phyloP scores from a whole-genome alignment of 2,113 vertebrate species.

The Microcebus murinus region DNA sequence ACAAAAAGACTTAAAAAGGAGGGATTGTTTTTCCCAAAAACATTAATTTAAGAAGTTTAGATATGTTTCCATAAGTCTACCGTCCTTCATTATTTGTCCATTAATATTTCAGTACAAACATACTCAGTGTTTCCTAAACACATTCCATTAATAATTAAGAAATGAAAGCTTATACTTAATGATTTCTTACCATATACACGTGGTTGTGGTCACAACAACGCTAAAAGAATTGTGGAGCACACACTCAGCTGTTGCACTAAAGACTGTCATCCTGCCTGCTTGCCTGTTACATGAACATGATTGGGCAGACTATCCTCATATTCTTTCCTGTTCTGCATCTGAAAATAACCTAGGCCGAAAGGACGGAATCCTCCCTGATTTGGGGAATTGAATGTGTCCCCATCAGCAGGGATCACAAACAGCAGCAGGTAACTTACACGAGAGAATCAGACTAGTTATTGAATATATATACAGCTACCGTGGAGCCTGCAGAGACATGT shows the following conservation, averaged over 20 bases:
- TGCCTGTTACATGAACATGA: neutral
- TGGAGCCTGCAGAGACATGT: neutral
- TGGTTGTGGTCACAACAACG: neutral
- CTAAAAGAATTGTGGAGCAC: neutral
- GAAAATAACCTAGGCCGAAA: neutral
- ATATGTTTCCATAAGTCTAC: neutral
- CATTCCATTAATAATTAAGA: neutral
- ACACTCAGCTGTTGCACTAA: neutral
- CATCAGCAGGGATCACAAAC: neutral
- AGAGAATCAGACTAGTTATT: neutral
- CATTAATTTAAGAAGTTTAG: neutral
- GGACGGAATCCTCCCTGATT: neutral
- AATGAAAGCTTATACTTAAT: neutral
- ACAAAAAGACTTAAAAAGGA: neutral
- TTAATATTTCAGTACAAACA: neutral
- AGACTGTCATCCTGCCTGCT: neutral
- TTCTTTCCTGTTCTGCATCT: neutral
- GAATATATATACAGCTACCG: neutral
- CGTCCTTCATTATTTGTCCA: neutral
- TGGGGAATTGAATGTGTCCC: neutral
- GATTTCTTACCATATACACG: neutral
- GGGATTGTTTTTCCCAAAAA: neutral
- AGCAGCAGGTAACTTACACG: neutral
- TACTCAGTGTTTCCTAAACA: neutral
- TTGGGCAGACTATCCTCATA: neutral